phyloP scores from a whole-genome alignment of 2,888 invertebrate genomes.

The Ypsolopha scabrella region DNA sequence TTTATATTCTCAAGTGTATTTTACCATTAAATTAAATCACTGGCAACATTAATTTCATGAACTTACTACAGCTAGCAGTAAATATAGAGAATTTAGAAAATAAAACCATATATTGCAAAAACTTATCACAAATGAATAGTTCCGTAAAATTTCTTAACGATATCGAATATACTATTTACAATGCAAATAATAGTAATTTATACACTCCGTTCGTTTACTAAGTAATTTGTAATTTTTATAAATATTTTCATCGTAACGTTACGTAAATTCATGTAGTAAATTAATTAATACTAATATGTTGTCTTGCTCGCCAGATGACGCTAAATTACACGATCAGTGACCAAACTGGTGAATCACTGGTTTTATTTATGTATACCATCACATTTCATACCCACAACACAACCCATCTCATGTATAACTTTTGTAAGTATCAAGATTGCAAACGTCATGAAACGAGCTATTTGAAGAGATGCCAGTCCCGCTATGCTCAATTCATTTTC shows the following conservation, averaged over 20 bases:
- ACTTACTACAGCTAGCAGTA: conserved; percentile 35
- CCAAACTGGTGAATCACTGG: background rate
- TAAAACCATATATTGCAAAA: conserved; percentile 49
- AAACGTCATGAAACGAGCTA: background rate
- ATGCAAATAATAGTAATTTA: conserved; percentile 53
- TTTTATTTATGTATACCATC: background rate
- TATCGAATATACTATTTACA: conserved; percentile 60
- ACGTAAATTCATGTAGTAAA: conserved; percentile 48
- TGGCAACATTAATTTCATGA: conserved; percentile 16
- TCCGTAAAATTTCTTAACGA: conserved; percentile 31
- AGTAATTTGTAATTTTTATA: conserved; percentile 64
- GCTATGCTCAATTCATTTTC: background rate
- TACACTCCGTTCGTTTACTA: conserved; percentile 49
- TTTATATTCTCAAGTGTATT: conserved; percentile 13
- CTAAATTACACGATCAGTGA: background rate
- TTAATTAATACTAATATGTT: conserved; percentile 38
- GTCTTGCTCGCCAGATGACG: background rate
- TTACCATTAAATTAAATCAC: conserved; percentile 5
- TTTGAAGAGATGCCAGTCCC: background rate
- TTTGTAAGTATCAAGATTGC: background rate
- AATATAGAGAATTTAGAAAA: conserved; percentile 28
- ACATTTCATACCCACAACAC: background rate
- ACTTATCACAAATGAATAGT: conserved; percentile 50
- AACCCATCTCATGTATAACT: background rate
- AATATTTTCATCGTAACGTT: conserved; percentile 47